Conservation (phyloP, 1,140 invertebrate species). For the Himalopsyche phryganea region DNA sequence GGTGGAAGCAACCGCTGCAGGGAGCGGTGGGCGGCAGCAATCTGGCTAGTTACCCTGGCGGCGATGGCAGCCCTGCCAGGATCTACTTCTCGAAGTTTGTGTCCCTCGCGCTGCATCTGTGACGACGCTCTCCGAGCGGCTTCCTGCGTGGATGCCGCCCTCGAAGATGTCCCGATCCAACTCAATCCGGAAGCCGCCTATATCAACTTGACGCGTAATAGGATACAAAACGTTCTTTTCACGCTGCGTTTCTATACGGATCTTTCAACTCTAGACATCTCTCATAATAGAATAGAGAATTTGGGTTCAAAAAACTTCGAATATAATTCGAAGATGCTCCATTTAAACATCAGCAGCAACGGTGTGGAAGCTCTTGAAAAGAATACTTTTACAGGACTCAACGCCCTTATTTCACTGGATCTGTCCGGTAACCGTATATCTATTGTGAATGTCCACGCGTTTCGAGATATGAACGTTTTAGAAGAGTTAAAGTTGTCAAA, state of each 20-base stretch:
- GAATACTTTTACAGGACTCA: conserved; percentile 72
- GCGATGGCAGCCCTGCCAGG: conserved; percentile 35
- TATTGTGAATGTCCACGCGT: conserved; percentile 64
- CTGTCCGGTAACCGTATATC: conserved; percentile 75
- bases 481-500: conserved; percentile 71
- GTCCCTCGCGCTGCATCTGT: conserved; percentile 76
- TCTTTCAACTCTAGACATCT: conserved; percentile 73
- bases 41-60: conserved; percentile 41
- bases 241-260: conserved; percentile 76
- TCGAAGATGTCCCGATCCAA: conserved; percentile 83
- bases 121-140: conserved; percentile 71
- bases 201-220: conserved; percentile 73
- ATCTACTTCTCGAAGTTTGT: conserved; percentile 58
- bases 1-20: conserved; percentile 39
- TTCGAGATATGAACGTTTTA: conserved; percentile 67
- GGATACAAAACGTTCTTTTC: conserved; percentile 67
- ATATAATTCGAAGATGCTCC: conserved; percentile 64
- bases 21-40: conserved; percentile 47
- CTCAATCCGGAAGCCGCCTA: conserved; percentile 78
- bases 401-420: conserved; percentile 63
- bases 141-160: conserved; percentile 68
- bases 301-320: conserved; percentile 77
- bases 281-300: conserved; percentile 72
- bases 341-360: conserved; percentile 75
- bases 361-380: conserved; percentile 65